Conservation (phyloP, 1,140 invertebrate species). For the Zaprionus ghesquierei region DNA sequence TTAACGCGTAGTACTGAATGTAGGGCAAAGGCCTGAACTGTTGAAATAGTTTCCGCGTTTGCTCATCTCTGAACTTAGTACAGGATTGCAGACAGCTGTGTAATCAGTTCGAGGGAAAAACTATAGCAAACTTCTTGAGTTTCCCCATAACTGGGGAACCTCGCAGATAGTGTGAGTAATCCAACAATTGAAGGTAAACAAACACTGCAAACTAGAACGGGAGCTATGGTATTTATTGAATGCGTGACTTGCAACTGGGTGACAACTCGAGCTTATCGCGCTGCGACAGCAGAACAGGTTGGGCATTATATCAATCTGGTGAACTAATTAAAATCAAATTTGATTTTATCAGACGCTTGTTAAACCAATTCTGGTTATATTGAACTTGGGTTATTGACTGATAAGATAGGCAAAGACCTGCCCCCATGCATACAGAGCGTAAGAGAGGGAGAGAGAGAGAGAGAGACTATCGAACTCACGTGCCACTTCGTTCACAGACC, state of each 20-base stretch:
- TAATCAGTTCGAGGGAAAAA: neutral
- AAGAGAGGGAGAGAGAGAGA: neutral
- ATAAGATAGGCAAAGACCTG: slow-evolving; percentile 2
- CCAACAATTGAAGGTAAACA: slow-evolving; percentile 13
- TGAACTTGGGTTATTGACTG: slow-evolving; percentile 7
- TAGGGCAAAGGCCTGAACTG: neutral
- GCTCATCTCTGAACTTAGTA: neutral
- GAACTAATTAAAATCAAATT: slow-evolving; percentile 7
- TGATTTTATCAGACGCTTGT: slow-evolving; percentile 21
- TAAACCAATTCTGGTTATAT: neutral
- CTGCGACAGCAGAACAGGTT: neutral
- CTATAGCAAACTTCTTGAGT: slow-evolving; percentile 5
- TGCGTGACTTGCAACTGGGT: neutral
- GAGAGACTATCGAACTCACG: neutral
- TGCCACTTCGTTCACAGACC: neutral
- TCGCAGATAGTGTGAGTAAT: slow-evolving; percentile 14
- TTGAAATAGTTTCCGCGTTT: neutral
- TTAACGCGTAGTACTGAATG: neutral
- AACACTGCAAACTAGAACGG: neutral
- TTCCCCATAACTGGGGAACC: neutral
- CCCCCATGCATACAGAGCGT: neutral
- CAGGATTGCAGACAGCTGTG: neutral
- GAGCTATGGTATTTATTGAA: neutral
- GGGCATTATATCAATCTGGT: slow-evolving; percentile 13
- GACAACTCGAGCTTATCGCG: slow-evolving; percentile 12